phyloP scores from a whole-genome alignment of 2,113 vertebrate genomes.

The Otis tarda region DNA sequence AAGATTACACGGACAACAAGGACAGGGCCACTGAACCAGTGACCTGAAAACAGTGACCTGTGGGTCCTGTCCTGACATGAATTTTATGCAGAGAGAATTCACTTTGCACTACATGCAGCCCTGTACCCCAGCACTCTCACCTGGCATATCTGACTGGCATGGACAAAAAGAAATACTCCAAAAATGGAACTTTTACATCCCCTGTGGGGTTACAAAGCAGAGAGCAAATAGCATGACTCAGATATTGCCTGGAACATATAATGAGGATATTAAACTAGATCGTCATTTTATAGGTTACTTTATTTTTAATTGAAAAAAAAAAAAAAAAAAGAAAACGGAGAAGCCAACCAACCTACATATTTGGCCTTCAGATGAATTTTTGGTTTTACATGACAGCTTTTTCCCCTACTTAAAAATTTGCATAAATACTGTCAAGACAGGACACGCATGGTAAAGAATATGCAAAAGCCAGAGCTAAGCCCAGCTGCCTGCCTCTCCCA shows the following conservation, averaged over 20 bases:
- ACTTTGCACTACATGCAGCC: neutral
- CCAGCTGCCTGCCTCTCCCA: conserved; percentile 17
- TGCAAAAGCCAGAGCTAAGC: conserved; percentile 19
- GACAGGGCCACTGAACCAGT: neutral
- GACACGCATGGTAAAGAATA: conserved; percentile 43
- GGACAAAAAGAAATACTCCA: neutral
- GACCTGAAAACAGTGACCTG: neutral
- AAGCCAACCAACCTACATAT: conserved; percentile 60
- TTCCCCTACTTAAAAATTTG: conserved; percentile 56
- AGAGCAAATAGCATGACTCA: conserved; percentile 50
- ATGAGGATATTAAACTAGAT: conserved; percentile 58
- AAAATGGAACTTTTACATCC: conserved; percentile 20
- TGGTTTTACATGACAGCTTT: conserved; percentile 52
- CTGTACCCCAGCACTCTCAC: neutral
- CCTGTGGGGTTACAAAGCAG: conserved; percentile 1
- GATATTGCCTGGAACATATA: conserved; percentile 42
- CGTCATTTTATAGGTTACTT: neutral
- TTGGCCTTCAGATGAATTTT: conserved; percentile 59
- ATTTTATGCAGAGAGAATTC: neutral
- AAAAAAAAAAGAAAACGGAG: neutral
- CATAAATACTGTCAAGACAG: conserved; percentile 61
- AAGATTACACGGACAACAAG: neutral
- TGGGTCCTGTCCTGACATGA: neutral
- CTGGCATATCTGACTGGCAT: neutral
- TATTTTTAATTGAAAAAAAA: neutral